Conservation (phyloP, 2,888 invertebrate species). For the Allophyes oxyacanthae region DNA sequence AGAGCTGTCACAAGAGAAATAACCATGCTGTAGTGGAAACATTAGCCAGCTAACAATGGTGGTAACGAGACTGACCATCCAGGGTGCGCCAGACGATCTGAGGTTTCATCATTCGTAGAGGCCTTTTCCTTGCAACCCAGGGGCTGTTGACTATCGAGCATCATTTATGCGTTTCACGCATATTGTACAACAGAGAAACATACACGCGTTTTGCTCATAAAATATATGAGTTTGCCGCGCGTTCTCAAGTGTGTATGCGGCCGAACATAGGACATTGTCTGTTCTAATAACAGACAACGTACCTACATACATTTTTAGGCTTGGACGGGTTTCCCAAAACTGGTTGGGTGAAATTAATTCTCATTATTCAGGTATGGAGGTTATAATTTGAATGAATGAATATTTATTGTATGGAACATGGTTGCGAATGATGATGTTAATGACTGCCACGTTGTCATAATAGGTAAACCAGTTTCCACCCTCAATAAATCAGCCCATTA, state of each 20-base stretch:
- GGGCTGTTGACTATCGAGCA: too few relatives aligned
- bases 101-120: too few relatives aligned
- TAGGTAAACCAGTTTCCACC: not conserved
- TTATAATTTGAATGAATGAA: slow-evolving; percentile 3
- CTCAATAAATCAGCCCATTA: too few relatives aligned
- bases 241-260: slow-evolving; percentile 1
- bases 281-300: slow-evolving; percentile 31
- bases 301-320: slow-evolving; percentile 35
- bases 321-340: slow-evolving; percentile 29
- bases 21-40: too few relatives aligned
- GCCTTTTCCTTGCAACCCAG: too few relatives aligned
- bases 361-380: slow-evolving; percentile 30
- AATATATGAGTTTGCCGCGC: not conserved
- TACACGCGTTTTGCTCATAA: too few relatives aligned
- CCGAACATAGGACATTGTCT: slow-evolving; percentile 18
- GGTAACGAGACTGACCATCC: too few relatives aligned
- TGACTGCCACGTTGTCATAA: not conserved
- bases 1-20: too few relatives aligned
- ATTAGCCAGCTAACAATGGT: too few relatives aligned
- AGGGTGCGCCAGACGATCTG: too few relatives aligned
- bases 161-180: too few relatives aligned
- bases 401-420: not conserved
- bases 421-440: not conserved
- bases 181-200: too few relatives aligned
- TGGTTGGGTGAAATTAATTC: slow-evolving; percentile 43